These are phyloP conservation scores for Gymnoscelis rufifasciata DNA, from an alignment of 2,888 invertebrate species.

Conservation along the genomic window DNA sequence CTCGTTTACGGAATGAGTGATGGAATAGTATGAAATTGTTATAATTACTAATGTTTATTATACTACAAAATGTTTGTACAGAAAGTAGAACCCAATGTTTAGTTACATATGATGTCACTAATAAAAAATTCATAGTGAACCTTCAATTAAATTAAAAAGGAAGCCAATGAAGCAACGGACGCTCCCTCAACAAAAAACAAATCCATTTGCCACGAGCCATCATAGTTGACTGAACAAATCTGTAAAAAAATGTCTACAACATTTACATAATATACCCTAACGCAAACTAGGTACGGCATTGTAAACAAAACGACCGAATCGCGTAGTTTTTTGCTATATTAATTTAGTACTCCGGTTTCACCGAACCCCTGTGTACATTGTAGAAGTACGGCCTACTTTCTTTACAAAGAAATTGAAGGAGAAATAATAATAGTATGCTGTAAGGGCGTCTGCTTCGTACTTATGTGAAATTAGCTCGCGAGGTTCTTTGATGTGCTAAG, in stretches of 20 bases:
- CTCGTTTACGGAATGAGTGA: too few species aligned
- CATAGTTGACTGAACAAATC: constrained; percentile 49
- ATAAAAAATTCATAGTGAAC: background rate
- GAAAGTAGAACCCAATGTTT: background rate
- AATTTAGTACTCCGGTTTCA: constrained; percentile 74
- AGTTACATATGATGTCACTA: constrained; percentile 12
- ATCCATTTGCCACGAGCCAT: constrained; percentile 70
- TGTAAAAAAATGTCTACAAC: constrained; percentile 60
- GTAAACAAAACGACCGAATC: constrained; percentile 66
- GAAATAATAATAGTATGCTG: constrained; percentile 64
- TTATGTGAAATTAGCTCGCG: constrained; percentile 75
- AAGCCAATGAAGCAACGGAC: constrained; percentile 30
- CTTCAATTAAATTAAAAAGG: constrained; percentile 22
- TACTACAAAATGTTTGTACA: too few species aligned
- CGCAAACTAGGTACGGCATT: constrained; percentile 62
- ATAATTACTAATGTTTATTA: too few species aligned
- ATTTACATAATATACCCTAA: constrained; percentile 75
- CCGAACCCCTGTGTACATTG: constrained; percentile 55
- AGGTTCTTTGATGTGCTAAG: constrained; percentile 68
- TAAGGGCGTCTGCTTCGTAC: constrained; percentile 70
- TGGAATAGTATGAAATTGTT: too few species aligned
- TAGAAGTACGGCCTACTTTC: constrained; percentile 58
- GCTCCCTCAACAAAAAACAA: constrained; percentile 37
- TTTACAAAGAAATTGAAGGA: constrained; percentile 66
- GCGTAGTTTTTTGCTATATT: constrained; percentile 68